A percentile compares a stretch with the other conserved stretches of the same genome.
Evolutionary conservation across 2,888 invertebrate genomes (phyloP).

Genomic region (Bugula neritina): DNA sequence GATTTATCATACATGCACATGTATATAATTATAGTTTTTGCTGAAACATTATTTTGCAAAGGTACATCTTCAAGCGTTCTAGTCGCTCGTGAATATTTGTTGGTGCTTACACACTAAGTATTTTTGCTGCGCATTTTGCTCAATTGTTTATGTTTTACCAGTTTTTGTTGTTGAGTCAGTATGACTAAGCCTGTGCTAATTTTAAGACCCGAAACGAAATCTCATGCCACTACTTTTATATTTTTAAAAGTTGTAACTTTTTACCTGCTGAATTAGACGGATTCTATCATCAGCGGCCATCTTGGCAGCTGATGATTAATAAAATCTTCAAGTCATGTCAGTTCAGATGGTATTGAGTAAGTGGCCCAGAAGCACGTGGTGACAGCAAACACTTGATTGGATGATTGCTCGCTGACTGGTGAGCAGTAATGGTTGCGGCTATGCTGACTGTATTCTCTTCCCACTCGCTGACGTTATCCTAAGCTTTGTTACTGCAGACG

Average conservation of each 20-base stretch:
- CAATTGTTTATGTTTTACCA: not conserved
- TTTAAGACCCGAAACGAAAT: not conserved
- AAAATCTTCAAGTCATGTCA: no score
- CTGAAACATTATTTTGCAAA: not conserved
- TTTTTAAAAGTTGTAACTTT: not conserved
- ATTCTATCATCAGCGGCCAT: no score
- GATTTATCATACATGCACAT: not conserved
- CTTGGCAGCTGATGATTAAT: no score
- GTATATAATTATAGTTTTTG: not conserved
- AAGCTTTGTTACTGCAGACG: not conserved
- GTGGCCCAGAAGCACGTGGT: no score
- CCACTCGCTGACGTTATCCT: no score
- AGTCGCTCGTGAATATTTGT: no score
- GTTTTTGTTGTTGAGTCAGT: not conserved
- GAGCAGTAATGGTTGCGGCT: no score
- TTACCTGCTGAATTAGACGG: not conserved
- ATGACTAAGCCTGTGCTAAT: not conserved
- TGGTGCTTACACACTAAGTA: slow-evolving; percentile 21
- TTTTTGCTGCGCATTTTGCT: slow-evolving; percentile 26
- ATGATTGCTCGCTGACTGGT: no score
- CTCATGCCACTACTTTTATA: not conserved
- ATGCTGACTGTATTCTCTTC: no score
- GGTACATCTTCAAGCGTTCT: no score
- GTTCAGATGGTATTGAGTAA: no score
- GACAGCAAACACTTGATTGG: no score